Conservation (phyloP, 2,113 vertebrate genomes). For the Anhinga anhinga region DNA sequence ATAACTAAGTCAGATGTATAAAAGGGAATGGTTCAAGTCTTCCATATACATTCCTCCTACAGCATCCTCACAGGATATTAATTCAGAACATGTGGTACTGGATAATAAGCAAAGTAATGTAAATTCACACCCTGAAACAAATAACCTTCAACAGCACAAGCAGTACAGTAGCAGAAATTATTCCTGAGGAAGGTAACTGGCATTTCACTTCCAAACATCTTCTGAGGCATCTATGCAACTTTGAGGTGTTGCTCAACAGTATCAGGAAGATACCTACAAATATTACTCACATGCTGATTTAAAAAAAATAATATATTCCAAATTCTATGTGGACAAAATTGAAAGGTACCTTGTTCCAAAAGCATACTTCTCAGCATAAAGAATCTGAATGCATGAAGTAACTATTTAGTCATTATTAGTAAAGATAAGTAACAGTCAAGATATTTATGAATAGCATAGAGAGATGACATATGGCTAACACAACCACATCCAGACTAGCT, state of each 20-base stretch:
- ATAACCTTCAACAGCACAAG: background rate
- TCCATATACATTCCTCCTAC: background rate
- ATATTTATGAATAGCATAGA: background rate
- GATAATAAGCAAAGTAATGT: background rate
- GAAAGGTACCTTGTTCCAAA: background rate
- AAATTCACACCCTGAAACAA: background rate
- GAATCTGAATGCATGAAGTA: background rate
- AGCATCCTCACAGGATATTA: background rate
- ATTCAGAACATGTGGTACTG: background rate
- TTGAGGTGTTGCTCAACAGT: background rate
- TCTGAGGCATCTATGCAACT: background rate
- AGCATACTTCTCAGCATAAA: background rate
- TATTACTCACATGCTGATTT: background rate
- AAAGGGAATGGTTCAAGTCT: background rate
- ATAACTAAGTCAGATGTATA: background rate
- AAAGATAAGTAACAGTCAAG: background rate
- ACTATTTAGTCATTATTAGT: background rate
- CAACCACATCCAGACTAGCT: background rate
- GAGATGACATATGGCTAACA: background rate
- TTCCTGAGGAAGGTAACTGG: background rate
- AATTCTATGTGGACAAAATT: background rate
- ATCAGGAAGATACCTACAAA: background rate
- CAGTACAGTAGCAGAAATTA: background rate
- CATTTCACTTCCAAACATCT: background rate
- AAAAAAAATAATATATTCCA: background rate